Percentiles rank a stretch among this genome's conserved stretches.
These are phyloP conservation scores for Lycocerus yunnanus DNA, from an alignment of 2,888 invertebrate species.

Conservation along the genomic window DNA sequence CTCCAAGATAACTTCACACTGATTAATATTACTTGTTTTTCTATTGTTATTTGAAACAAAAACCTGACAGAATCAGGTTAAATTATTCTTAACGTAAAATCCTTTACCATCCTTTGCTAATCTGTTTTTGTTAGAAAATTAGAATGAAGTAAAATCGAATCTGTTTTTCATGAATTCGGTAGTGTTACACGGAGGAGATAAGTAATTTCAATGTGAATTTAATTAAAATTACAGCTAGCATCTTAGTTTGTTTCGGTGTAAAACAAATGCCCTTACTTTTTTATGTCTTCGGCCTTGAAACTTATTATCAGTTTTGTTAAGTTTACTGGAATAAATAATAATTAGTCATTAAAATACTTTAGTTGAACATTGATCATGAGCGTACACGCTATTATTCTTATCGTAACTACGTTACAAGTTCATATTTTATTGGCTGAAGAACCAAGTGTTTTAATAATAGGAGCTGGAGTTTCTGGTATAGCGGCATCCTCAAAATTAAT, in stretches of 20 bases:
- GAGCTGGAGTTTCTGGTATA: conserved; percentile 63
- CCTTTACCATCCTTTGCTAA: neutral
- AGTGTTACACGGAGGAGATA: neutral
- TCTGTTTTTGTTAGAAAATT: neutral
- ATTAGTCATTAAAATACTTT: neutral
- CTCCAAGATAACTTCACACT: too few relatives aligned
- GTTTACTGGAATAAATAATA: neutral
- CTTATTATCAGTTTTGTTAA: neutral
- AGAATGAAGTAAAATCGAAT: neutral
- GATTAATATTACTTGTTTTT: too few relatives aligned
- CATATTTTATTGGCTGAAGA: neutral
- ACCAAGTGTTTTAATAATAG: conserved; percentile 58
- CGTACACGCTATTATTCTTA: neutral
- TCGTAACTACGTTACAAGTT: neutral
- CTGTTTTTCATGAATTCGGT: neutral
- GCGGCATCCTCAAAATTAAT: conserved; percentile 61
- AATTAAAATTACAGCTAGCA: neutral
- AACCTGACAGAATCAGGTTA: too few relatives aligned
- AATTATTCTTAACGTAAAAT: too few relatives aligned
- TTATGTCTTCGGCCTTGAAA: neutral
- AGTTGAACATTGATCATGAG: neutral
- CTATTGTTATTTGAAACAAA: too few relatives aligned
- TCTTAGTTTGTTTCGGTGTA: neutral
- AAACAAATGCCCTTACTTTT: neutral
- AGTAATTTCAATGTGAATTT: neutral